Evolutionary conservation across 2,113 vertebrate species (phyloP).

Genomic region (Erythrocercus mccallii): DNA sequence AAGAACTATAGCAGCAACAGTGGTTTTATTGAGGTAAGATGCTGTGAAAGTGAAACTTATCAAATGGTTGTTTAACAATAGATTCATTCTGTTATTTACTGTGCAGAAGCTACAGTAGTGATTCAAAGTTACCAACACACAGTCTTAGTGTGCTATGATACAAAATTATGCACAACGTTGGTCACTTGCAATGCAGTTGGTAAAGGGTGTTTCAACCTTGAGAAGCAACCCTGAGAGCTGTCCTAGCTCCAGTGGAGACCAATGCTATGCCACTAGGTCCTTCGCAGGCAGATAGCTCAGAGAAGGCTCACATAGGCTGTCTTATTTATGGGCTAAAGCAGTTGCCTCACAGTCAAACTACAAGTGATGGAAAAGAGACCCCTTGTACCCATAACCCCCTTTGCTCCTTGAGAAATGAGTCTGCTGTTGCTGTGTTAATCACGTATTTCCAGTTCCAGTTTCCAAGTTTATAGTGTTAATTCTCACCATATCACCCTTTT

Average conservation of each 20-base stretch:
- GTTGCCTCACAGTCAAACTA: not conserved
- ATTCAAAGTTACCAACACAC: not conserved
- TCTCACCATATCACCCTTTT: not conserved
- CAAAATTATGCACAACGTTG: accelerated
- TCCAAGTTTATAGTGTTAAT: not conserved
- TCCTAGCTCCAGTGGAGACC: not conserved
- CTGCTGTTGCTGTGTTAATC: not conserved
- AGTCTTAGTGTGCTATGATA: not conserved
- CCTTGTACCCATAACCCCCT: not conserved
- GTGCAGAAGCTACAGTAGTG: not conserved
- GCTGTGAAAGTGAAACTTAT: not conserved
- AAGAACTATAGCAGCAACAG: not conserved
- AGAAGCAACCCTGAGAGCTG: not conserved
- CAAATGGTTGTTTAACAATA: not conserved
- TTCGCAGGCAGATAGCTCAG: not conserved
- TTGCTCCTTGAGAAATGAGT: not conserved
- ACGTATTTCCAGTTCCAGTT: not conserved
- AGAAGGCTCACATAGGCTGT: not conserved
- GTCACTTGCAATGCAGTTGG: not conserved
- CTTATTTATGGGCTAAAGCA: not conserved
- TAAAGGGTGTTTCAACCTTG: not conserved
- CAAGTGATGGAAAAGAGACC: not conserved
- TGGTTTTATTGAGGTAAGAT: not conserved
- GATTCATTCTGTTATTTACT: not conserved
- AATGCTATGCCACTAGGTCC: not conserved